Evolutionary conservation across 2,113 vertebrate genomes (phyloP).

Genomic region (Ceyx margarethae): DNA sequence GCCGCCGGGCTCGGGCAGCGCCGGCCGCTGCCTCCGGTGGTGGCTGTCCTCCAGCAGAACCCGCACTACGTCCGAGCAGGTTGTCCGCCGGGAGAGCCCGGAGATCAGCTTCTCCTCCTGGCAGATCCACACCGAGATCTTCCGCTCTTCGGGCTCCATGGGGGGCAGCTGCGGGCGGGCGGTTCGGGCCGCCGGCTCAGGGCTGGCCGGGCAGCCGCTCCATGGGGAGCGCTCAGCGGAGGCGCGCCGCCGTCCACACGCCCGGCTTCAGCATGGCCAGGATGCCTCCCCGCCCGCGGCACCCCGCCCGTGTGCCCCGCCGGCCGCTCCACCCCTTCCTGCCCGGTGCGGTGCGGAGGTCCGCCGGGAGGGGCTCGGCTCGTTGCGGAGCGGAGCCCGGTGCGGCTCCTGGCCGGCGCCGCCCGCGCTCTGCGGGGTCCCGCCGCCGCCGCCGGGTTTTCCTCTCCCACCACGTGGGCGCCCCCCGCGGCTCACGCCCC

Average conservation of each 20-base stretch:
- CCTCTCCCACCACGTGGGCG: neutral
- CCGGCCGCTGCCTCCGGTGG: slow-evolving; percentile 57
- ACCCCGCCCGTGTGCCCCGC: neutral
- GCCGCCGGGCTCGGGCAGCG: slow-evolving; percentile 51
- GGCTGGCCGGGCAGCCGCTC: neutral
- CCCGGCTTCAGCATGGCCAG: neutral
- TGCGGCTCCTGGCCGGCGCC: neutral
- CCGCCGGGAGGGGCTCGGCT: neutral
- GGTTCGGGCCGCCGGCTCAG: slow-evolving; percentile 41
- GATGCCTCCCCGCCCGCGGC: slow-evolving; percentile 25
- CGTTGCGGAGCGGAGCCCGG: too few relatives aligned
- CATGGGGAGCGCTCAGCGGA: neutral
- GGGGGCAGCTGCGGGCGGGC: neutral
- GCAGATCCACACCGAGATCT: slow-evolving; percentile 92
- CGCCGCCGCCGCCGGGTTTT: neutral
- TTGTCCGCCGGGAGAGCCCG: slow-evolving; percentile 88
- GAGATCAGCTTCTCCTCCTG: slow-evolving; percentile 91
- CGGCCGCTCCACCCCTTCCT: neutral
- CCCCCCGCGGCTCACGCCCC: neutral
- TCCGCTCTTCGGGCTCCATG: slow-evolving; percentile 83
- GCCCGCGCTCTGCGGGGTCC: neutral
- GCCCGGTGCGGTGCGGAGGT: neutral
- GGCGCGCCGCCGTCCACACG: neutral
- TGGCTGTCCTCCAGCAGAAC: slow-evolving; percentile 86
- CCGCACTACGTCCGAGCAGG: slow-evolving; percentile 89